Base-by-base conservation (phyloP, 1,140 invertebrate species). In the Pogonus chalceus region DNA sequence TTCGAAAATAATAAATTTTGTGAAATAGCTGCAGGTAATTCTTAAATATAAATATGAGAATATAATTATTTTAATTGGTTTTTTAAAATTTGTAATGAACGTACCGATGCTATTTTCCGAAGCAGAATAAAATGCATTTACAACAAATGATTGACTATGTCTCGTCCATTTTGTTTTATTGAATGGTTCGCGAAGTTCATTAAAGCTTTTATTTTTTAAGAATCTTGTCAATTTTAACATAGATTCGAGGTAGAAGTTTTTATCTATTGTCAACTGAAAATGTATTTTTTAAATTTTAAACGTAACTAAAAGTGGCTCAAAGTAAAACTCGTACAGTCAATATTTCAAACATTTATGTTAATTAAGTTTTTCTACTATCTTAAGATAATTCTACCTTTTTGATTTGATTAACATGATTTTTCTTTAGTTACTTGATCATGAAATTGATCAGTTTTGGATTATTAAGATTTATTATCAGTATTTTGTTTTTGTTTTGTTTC, bases 1-100 rank as follows among this genome's bases (percentile, higher is more conserved):
- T 72, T 75, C 46, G 73, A 73, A 59, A 81, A 83, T 64, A 84
- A 84, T n/a, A n/a, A n/a, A n/a, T n/a, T n/a, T n/a, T 84, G 82
- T 2, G 84, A 65, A 54, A 84, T 84, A 20, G 80, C 82, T 56
- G 82, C 82, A 2, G 81, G 82, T 61, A 84, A 83, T 62, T 79
- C 76, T 77, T 59, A 50, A 60, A 56, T 54, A 31, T 46, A 55
- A 58, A 21, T 9, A 4, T 47, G 23, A 18, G 24, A 4, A 35
- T n/a, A 12, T 31, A 2, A 20, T 20, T 14, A 12, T 7, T 9
- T 47, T 47, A 47, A 47, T 31, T 26, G 48, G 14, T 12, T 16
- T 23, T 12, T 53, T 9, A 9, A 35, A 35, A n/a, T n/a, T n/a
- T 35, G 9, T n/a, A n/a, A 35, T 35, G 9, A 35, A 65, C 69